These are phyloP conservation scores for Hippocampus abdominalis DNA, from an alignment of 2,113 vertebrate species.

Conservation along the genomic window DNA sequence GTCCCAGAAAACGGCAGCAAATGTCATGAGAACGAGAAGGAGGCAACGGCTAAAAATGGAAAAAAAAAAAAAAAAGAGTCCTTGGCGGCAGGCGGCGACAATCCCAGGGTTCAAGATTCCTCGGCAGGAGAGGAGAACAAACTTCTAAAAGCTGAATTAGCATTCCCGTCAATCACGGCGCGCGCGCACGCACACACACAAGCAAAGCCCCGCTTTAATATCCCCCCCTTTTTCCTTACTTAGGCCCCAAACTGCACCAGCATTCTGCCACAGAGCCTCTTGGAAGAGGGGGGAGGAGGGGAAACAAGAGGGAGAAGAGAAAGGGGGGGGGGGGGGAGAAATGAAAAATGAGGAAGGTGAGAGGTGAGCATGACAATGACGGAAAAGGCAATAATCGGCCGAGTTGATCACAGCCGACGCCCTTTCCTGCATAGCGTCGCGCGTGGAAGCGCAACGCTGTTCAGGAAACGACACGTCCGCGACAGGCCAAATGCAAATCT, in stretches of 20 bases:
- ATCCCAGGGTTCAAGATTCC: slow-evolving; percentile 55
- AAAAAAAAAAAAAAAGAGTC: slow-evolving; percentile 51
- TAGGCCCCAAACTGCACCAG: slow-evolving; percentile 58
- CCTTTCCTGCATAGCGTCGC: slow-evolving; percentile 32
- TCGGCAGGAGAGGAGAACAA: slow-evolving; percentile 51
- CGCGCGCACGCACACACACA: slow-evolving; percentile 29
- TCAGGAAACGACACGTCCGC: background rate
- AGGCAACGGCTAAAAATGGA: slow-evolving; percentile 58
- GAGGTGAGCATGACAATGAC: slow-evolving; percentile 44
- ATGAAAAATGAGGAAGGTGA: slow-evolving; percentile 50
- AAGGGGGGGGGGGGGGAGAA: slow-evolving; percentile 12
- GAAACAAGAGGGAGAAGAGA: too few species aligned
- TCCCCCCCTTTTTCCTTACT: slow-evolving; percentile 42
- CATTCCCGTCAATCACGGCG: slow-evolving; percentile 66
- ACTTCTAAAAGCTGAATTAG: slow-evolving; percentile 68
- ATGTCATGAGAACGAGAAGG: slow-evolving; percentile 66
- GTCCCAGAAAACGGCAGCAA: slow-evolving; percentile 50
- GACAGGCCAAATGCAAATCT: too few species aligned
- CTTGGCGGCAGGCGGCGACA: slow-evolving; percentile 37
- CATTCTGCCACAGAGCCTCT: slow-evolving; percentile 11
- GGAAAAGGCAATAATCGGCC: slow-evolving; percentile 47
- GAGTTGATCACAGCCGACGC: slow-evolving; percentile 47
- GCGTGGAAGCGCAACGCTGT: background rate
- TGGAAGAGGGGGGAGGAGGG: background rate
- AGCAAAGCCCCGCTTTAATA: slow-evolving; percentile 55